A percentile compares a stretch with the other conserved stretches of the same genome.
These are phyloP conservation scores for Lasioglossum morio DNA, from an alignment of 2,888 invertebrate species.

Conservation along the genomic window DNA sequence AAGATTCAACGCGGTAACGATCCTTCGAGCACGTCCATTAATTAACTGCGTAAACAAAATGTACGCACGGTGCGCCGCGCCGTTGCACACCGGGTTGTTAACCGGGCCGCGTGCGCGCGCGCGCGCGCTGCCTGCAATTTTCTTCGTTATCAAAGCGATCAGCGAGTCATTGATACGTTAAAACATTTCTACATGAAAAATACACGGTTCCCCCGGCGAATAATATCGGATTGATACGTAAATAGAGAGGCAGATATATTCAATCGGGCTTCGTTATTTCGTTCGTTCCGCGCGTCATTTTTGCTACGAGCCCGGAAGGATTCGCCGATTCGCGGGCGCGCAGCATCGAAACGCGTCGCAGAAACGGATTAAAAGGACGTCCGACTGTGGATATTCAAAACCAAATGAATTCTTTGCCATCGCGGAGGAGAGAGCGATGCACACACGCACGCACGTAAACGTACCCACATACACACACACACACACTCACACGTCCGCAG, in stretches of 20 bases:
- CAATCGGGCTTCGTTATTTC: not conserved
- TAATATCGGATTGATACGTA: not conserved
- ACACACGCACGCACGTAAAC: fast-evolving
- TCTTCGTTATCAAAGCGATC: not conserved
- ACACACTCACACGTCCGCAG: too few relatives aligned
- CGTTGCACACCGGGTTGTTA: not conserved
- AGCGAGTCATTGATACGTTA: not conserved
- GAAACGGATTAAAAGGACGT: slow-evolving; percentile 15
- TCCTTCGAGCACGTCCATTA: slow-evolving; percentile 26
- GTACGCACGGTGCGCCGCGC: not conserved
- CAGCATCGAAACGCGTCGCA: not conserved
- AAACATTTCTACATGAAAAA: not conserved
- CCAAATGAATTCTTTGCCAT: slow-evolving; percentile 18
- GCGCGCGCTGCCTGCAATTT: not conserved
- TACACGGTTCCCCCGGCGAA: not conserved
- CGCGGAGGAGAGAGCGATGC: not conserved
- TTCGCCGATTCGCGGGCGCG: not conserved
- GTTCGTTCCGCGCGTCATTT: slow-evolving; percentile 5
- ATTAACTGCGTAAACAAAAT: slow-evolving; percentile 41
- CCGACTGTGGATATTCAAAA: not conserved
- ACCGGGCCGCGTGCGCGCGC: not conserved
- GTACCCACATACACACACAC: not conserved
- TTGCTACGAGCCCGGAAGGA: not conserved
- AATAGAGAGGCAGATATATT: slow-evolving; percentile 3
- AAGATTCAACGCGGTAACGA: slow-evolving; percentile 69